Conservation (phyloP, 2,888 invertebrate genomes). For the Ischnus inquisitorius region DNA sequence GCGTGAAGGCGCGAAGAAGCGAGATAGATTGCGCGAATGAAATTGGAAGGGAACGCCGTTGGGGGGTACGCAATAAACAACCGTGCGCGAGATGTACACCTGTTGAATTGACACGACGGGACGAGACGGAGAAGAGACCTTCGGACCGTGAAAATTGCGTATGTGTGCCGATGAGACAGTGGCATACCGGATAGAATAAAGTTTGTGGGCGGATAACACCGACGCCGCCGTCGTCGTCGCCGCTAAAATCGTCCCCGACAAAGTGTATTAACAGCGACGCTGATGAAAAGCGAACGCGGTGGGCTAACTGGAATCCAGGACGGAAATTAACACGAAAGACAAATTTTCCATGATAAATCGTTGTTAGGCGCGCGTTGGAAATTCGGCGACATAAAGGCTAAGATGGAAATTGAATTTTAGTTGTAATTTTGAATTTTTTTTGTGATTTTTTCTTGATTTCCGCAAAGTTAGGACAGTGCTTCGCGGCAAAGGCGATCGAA, state of each 20-base stretch:
- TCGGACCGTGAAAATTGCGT: constrained; percentile 39
- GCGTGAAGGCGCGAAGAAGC: background rate
- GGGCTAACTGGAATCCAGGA: constrained; percentile 29
- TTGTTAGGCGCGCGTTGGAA: background rate
- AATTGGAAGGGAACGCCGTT: constrained; percentile 1
- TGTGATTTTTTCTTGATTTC: no score
- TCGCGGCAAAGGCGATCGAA: no score
- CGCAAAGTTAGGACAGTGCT: no score
- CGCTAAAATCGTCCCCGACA: constrained; percentile 66
- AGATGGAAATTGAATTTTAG: constrained; percentile 2
- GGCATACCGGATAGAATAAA: constrained; percentile 7
- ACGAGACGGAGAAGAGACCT: constrained; percentile 34
- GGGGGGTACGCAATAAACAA: background rate
- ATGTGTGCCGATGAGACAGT: background rate
- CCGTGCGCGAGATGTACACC: constrained; percentile 18
- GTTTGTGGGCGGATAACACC: constrained; percentile 45
- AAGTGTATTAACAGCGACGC: constrained; percentile 54
- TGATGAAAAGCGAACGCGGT: constrained; percentile 49
- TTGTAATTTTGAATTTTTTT: no score
- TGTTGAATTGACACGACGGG: constrained; percentile 48
- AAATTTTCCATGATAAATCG: background rate
- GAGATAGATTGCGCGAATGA: background rate
- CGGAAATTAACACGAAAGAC: background rate
- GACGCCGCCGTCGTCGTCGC: constrained; percentile 38
- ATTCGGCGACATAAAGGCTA: background rate